Evolutionary conservation across 2,113 vertebrate species (phyloP).

Genomic region (Cyprinus carpio): DNA sequence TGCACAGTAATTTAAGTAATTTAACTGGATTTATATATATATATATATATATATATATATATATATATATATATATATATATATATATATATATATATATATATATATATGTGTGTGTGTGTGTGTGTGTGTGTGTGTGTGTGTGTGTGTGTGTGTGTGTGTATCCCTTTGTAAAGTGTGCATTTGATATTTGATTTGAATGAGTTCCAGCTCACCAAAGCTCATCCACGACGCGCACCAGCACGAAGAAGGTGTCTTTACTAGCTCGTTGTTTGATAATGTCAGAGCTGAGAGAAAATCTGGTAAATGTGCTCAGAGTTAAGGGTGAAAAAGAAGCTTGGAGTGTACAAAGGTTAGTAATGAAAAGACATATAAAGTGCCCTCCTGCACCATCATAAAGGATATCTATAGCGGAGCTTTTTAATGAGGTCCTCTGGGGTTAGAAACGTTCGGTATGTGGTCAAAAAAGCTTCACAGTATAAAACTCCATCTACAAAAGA

Average conservation of each 20-base stretch:
- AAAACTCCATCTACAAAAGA: slow-evolving; percentile 79
- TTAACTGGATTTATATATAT: too few species aligned
- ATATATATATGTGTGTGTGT: too few species aligned
- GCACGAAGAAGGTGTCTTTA: slow-evolving; percentile 89
- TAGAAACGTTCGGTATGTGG: slow-evolving; percentile 91
- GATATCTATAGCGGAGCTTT: slow-evolving; percentile 94
- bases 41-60: too few species aligned
- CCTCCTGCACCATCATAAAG: slow-evolving; percentile 62
- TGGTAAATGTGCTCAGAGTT: slow-evolving; percentile 81
- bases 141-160: too few species aligned
- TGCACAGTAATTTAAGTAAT: too few species aligned
- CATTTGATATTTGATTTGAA: too few species aligned
- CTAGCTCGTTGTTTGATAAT: slow-evolving; percentile 82
- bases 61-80: too few species aligned
- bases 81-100: too few species aligned
- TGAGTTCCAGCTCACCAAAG: slow-evolving; percentile 82
- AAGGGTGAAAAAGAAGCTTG: slow-evolving; percentile 70
- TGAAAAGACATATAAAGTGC: background rate
- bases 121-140: too few species aligned
- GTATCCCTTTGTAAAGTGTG: too few species aligned
- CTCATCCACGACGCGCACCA: slow-evolving; percentile 90
- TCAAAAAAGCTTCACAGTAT: slow-evolving; percentile 93
- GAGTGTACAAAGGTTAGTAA: background rate
- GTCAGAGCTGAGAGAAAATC: slow-evolving; percentile 82
- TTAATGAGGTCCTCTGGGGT: slow-evolving; percentile 87